phyloP scores from a whole-genome alignment of 2,888 invertebrate genomes.

The Amorpha juglandis region DNA sequence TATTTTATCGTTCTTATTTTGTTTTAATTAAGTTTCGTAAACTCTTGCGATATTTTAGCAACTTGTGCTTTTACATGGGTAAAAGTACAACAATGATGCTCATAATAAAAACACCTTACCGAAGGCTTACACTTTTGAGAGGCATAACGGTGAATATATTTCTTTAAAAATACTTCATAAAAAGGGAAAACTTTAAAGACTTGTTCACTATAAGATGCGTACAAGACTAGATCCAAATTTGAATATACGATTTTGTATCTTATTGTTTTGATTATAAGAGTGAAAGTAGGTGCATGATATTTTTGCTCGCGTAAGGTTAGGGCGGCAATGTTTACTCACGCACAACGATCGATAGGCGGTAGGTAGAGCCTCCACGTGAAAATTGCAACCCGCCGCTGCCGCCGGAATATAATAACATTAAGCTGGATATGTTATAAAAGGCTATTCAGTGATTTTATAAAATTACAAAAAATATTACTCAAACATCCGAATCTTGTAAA shows the following conservation, averaged over 20 bases:
- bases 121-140: neutral
- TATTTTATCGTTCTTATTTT: too few relatives aligned
- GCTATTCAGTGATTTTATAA: neutral
- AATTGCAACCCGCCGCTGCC: constrained; percentile 73
- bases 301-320: constrained; percentile 61
- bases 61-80: neutral
- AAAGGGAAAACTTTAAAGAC: constrained; percentile 35
- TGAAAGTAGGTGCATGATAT: constrained; percentile 34
- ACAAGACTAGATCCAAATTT: neutral
- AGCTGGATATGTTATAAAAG: neutral
- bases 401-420: constrained; percentile 53
- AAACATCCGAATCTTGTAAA: too few relatives aligned
- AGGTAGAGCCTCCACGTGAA: constrained; percentile 74
- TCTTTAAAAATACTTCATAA: constrained; percentile 24
- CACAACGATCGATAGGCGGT: constrained; percentile 75
- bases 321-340: constrained; percentile 79
- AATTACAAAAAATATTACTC: too few relatives aligned
- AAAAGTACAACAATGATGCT: neutral
- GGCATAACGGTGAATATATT: constrained; percentile 18
- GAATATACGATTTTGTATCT: constrained; percentile 32
- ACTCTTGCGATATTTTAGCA: too few relatives aligned
- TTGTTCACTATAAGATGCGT: constrained; percentile 35
- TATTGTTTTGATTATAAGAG: constrained; percentile 34
- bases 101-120: neutral
- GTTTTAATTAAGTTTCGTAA: too few relatives aligned